Conservation (phyloP, 2,888 invertebrate genomes). For the Abrostola triplasia region DNA sequence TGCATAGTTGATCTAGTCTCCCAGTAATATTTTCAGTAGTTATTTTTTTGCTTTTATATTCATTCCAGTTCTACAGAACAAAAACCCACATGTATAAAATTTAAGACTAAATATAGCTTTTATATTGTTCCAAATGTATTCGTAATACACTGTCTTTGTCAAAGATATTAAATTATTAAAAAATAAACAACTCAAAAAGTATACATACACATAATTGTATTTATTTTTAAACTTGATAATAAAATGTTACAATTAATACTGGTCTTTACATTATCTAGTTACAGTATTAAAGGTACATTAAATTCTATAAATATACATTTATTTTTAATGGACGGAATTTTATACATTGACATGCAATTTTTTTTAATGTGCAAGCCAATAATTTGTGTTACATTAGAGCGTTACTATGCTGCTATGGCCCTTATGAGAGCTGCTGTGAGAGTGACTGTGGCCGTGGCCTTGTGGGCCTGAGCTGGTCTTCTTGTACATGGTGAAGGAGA, state of each 20-base stretch:
- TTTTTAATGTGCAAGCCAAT: conserved; percentile 24
- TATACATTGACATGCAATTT: conserved; percentile 27
- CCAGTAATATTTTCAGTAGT: conserved; percentile 44
- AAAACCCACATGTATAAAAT: conserved; percentile 52
- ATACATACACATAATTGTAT: conserved; percentile 28
- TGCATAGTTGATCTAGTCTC: conserved; percentile 51
- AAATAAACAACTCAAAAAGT: conserved; percentile 41
- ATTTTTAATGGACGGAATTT: conserved; percentile 37
- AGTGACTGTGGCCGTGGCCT: conserved; percentile 35
- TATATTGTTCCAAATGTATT: conserved; percentile 57
- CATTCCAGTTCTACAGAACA: conserved; percentile 49
- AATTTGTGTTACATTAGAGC: conserved; percentile 61
- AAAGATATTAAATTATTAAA: conserved; percentile 40
- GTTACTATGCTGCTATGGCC: conserved; percentile 72
- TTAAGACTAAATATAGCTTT: conserved; percentile 76
- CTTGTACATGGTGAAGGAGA: conserved; percentile 86
- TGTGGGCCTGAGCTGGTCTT: conserved; percentile 73
- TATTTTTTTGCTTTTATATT: conserved; percentile 64
- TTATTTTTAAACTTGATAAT: conserved; percentile 41
- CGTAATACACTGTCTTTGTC: conserved; percentile 44
- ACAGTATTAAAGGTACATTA: conserved; percentile 7
- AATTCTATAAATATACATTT: conserved; percentile 20
- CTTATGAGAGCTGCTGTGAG: conserved; percentile 60
- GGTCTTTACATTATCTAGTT: background rate
- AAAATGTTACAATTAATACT: conserved; percentile 10